Base-by-base conservation (phyloP, 2,888 invertebrate genomes). In the Mystacides longicornis region DNA sequence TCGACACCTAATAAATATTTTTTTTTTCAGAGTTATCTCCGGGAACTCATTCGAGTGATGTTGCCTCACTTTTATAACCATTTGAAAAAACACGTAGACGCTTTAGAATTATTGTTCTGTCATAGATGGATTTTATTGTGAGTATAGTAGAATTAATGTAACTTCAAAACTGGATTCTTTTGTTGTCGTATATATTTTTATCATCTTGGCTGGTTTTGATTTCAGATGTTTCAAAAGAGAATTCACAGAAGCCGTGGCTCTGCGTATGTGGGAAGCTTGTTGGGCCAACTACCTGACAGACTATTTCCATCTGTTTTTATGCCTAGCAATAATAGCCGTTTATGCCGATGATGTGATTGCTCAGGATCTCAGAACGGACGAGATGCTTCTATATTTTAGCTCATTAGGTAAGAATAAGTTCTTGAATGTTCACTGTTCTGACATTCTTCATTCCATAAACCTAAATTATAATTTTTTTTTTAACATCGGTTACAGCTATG, bases 281-380 rank as follows among this genome's bases (percentile, higher is more conserved):
- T 97, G 97, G 97, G 89, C 94, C 0, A 93, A 93, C 74, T 95
- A 93, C 71, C 83, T 94, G 67, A 96, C 96, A 0, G 93, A 94
- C 70, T 94, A 94, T 71, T 97, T 97, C 75, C 95, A 97, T 68
- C 76, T 97, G 65, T 97, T 97, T 73, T 80, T 97, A 54, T 94
- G 94, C 68, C 80, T 94, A 63, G 91, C 96, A 53, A 94, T 97
- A 65, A 87, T 96, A 60, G 88, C 89, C 42, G 90, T 94, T 23
- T 97, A 96, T 68, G 89, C 89, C 2, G 93, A 93, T 66, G 93
- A 93, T 71, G 93, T 96, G 52, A 88, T 95, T 61, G 89, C 92
- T 27, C 95, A 96, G 73, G 87, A 89, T 66, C 77, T 96, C 49
- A 85, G 93, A 63, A 88, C 95, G 5, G 96, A 97, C 68, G 96